These are phyloP conservation scores for Scleropages formosus DNA, from an alignment of 2,797 vertebrate species.

Conservation along the genomic window DNA sequence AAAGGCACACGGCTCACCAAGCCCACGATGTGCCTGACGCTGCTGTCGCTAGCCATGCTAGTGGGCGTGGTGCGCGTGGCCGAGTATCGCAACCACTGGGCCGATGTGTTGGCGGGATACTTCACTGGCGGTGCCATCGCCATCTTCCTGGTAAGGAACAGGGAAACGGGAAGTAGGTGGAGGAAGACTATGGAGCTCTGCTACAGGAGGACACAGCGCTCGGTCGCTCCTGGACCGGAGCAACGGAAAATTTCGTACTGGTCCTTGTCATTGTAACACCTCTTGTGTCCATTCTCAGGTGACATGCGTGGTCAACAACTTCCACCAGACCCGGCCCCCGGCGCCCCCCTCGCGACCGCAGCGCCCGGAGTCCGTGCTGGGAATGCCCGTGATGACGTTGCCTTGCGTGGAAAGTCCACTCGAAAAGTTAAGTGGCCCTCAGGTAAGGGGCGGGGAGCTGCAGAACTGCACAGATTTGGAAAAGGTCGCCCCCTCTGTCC, in stretches of 20 bases:
- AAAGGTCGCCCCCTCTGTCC: constrained; percentile 5
- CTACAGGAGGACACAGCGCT: no score
- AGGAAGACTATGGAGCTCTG: no score
- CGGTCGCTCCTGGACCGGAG: background rate
- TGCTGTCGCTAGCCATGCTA: constrained; percentile 81
- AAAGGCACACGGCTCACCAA: constrained; percentile 87
- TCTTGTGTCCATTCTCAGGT: constrained; percentile 64
- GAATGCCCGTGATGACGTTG: constrained; percentile 68
- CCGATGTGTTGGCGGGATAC: constrained; percentile 82
- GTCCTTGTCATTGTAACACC: background rate
- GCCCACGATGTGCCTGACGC: constrained; percentile 79
- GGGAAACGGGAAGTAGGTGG: background rate
- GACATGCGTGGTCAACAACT: constrained; percentile 86
- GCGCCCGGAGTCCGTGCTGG: constrained; percentile 62
- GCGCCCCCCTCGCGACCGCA: constrained; percentile 49
- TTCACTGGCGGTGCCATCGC: constrained; percentile 84
- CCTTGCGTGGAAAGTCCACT: constrained; percentile 82
- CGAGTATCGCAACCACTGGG: constrained; percentile 89
- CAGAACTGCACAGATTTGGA: constrained; percentile 37
- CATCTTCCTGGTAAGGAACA: constrained; percentile 76
- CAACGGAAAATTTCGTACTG: constrained; percentile 3
- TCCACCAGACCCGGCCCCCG: constrained; percentile 66
- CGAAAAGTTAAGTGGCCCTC: constrained; percentile 89
- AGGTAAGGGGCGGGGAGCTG: constrained; percentile 76
- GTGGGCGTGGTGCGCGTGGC: constrained; percentile 85